phyloP scores from a whole-genome alignment of 1,140 invertebrate genomes.

The Uloborus diversus region DNA sequence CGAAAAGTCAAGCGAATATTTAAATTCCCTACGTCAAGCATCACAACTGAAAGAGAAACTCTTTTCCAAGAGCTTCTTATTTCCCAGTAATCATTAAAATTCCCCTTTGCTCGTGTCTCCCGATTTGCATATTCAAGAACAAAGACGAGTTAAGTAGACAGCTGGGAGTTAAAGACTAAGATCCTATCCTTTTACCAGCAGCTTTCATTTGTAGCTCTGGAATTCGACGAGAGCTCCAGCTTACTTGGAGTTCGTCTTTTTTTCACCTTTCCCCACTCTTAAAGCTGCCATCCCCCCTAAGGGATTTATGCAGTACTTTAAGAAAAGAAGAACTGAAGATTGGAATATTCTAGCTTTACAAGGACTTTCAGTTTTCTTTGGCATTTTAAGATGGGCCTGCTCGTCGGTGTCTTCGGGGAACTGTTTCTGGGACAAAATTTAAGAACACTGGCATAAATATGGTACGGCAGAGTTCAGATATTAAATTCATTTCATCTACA shows the following conservation, averaged over 20 bases:
- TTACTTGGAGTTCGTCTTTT: constrained; percentile 39
- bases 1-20: constrained; percentile 48
- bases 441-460: background rate
- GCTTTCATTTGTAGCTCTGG: constrained; percentile 54
- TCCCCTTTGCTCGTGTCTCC: constrained; percentile 46
- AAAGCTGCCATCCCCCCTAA: constrained; percentile 12
- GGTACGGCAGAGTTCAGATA: too few species aligned
- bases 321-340: constrained; percentile 46
- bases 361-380: constrained; percentile 54
- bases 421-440: background rate
- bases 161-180: constrained; percentile 47
- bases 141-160: constrained; percentile 53
- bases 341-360: constrained; percentile 53
- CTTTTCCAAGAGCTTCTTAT: constrained; percentile 47
- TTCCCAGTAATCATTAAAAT: constrained; percentile 53
- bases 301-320: constrained; percentile 53
- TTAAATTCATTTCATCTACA: too few species aligned
- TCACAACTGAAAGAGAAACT: constrained; percentile 35
- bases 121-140: constrained; percentile 56
- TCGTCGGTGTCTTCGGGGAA: constrained; percentile 34
- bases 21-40: constrained; percentile 51
- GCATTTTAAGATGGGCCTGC: constrained; percentile 45
- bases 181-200: constrained; percentile 43
- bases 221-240: constrained; percentile 30
- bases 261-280: constrained; percentile 4